Base-by-base conservation (phyloP, 2,888 invertebrate genomes). In the Microplitis deprimator region DNA sequence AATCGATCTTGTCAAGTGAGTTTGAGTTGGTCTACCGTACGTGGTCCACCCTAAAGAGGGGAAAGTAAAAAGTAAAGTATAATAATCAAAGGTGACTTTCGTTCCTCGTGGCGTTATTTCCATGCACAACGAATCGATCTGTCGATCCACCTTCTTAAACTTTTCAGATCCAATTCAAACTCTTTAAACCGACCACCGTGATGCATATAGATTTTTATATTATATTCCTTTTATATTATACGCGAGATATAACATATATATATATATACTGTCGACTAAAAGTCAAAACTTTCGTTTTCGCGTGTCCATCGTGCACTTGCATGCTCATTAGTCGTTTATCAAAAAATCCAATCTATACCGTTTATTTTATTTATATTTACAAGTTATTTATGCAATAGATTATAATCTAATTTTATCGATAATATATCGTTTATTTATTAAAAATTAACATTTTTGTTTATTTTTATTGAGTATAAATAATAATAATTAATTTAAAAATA, bases 41-140 rank as follows among this genome's bases (percentile, higher is more conserved):
- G 69, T 70, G 29, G 38, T 76, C 72, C 68, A 72, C 76, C 76
- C 72, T 65, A 72, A 50, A 76, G 76, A 68, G 72, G 72, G 72
- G 76, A 76, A 76, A 76, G 76, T 76, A 61, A 50, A 50, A 50
- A 50, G 50, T 50, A 50, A 50, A 50, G 50, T 50, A 50, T 50
- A 50, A 50, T 76, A 76, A 76, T 72, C 76, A 76, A 62, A 41
- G 40, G 68, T 77, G 73, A 65, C 77, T 77, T 77, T 74, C 77
- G 40, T 73, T 73, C 73, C 70, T 69, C 38, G 68, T 62, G 62
- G 62, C 62, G 20, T 20, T 69, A 39, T 41, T 69, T 69, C 38
- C 38, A 67, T 41, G 71, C 70, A 62, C 10, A 39, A 69, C 60
- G 59, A 77, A 73, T 65, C 64, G 38, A 64, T 74, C 70, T 29